Evolutionary conservation across 2,888 invertebrate genomes (phyloP).

Genomic region (Tipula lateralis): DNA sequence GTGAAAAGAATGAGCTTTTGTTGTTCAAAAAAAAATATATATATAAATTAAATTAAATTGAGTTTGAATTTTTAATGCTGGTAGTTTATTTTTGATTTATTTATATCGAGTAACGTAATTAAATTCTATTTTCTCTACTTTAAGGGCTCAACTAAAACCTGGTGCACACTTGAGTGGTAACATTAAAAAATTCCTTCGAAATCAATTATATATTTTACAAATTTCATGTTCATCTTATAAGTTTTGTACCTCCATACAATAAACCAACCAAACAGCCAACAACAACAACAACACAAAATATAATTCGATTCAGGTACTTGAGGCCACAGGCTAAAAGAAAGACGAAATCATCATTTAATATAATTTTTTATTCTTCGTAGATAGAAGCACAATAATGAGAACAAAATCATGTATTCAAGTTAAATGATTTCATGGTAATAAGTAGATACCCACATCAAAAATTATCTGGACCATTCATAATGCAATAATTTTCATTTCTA

Average conservation of each 20-base stretch:
- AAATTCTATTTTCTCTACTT: neutral
- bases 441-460: constrained; percentile 20
- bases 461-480: constrained; percentile 28
- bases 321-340: neutral
- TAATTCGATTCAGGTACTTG: neutral
- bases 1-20: neutral
- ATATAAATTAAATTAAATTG: constrained; percentile 15
- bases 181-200: neutral
- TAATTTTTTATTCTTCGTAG: neutral
- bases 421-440: neutral
- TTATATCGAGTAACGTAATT: neutral
- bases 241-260: neutral
- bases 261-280: neutral
- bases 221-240: neutral
- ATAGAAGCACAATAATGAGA: neutral
- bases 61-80: constrained; percentile 1
- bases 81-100: neutral
- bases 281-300: neutral
- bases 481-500: constrained; percentile 25
- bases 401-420: neutral
- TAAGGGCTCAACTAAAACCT: neutral
- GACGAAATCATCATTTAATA: neutral
- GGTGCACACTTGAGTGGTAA: neutral
- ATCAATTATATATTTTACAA: neutral
- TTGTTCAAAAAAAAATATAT: neutral